Conservation (phyloP, 2,113 vertebrate species). For the Hoplias malabaricus region DNA sequence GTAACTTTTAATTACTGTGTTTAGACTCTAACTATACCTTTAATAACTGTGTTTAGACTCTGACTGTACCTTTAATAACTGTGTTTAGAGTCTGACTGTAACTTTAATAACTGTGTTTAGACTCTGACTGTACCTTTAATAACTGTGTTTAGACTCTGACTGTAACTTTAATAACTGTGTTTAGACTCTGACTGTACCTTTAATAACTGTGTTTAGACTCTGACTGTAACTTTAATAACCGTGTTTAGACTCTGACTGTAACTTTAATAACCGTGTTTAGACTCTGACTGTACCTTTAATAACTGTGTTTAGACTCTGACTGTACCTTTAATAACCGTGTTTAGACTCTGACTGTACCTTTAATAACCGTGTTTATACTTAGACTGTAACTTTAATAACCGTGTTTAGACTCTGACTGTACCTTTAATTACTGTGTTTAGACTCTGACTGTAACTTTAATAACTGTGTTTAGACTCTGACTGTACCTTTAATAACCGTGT, state of each 20-base stretch:
- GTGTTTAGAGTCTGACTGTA: background rate
- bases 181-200: background rate
- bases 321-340: background rate
- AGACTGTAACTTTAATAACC: background rate
- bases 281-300: background rate
- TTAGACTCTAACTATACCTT: background rate
- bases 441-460: background rate
- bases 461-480: background rate
- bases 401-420: background rate
- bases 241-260: too few relatives aligned
- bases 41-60: constrained; percentile 53
- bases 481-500: background rate
- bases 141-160: too few relatives aligned
- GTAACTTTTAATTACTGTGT: background rate
- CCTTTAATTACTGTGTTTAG: background rate
- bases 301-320: constrained; percentile 47
- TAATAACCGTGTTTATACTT: background rate
- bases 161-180: background rate
- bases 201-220: background rate
- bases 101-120: background rate
- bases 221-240: background rate
- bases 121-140: background rate
- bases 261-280: background rate
- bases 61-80: background rate
- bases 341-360: too few relatives aligned